Percentiles rank a stretch among this genome's conserved stretches.
phyloP scores from a whole-genome alignment of 2,888 invertebrate species.

The Sussaba pulchella region DNA sequence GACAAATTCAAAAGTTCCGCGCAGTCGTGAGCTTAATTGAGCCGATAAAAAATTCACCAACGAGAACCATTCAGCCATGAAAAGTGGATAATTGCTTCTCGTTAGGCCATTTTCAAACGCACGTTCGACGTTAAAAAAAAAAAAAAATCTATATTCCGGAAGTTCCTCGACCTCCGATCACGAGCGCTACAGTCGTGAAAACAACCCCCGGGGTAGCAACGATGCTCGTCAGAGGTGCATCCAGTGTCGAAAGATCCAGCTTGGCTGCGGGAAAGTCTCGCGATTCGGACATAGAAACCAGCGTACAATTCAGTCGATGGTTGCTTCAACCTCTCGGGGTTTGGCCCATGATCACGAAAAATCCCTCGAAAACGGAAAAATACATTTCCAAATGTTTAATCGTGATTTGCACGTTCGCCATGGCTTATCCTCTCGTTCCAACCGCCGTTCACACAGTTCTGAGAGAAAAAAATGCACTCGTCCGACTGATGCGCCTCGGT shows the following conservation, averaged over 20 bases:
- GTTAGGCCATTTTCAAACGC: no score
- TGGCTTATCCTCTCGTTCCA: slow-evolving; percentile 46
- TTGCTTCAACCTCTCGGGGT: slow-evolving; percentile 47
- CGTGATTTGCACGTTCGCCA: slow-evolving; percentile 1
- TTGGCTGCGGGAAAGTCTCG: neutral
- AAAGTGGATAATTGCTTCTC: no score
- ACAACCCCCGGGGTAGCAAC: neutral
- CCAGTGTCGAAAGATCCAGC: no score
- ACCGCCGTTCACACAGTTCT: slow-evolving; percentile 35
- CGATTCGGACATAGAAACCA: slow-evolving; percentile 22
- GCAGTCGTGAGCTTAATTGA: no score
- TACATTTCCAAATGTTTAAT: slow-evolving; percentile 27
- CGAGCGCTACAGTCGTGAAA: no score
- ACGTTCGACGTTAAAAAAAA: no score
- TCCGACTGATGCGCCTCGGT: slow-evolving; percentile 40
- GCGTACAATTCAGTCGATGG: slow-evolving; percentile 31
- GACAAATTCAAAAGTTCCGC: no score
- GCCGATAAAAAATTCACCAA: no score
- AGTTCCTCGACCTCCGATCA: no score
- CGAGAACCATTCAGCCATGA: no score
- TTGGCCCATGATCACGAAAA: slow-evolving; percentile 48
- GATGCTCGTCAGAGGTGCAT: neutral
- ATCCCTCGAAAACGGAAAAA: slow-evolving; percentile 33
- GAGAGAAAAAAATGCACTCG: slow-evolving; percentile 29
- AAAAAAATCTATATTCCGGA: no score